Evolutionary conservation across 2,113 vertebrate species (phyloP).

Genomic region (Hippocampus abdominalis): DNA sequence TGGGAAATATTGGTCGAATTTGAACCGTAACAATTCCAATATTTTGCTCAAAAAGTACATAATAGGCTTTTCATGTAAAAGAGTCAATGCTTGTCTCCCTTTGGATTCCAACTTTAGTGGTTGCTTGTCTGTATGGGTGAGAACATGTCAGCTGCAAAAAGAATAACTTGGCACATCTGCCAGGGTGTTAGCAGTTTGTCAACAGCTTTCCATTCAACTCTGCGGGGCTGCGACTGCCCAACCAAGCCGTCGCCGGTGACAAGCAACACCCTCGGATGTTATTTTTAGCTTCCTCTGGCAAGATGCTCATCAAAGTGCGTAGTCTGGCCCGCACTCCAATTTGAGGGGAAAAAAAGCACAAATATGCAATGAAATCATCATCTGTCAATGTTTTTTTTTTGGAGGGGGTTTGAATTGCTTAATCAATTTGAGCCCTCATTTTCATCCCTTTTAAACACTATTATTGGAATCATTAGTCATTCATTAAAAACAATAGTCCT

Average conservation of each 20-base stretch:
- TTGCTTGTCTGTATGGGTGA: background rate
- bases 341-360: background rate
- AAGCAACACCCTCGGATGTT: slow-evolving; percentile 41
- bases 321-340: slow-evolving; percentile 25
- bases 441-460: background rate
- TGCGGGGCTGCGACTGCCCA: slow-evolving; percentile 46
- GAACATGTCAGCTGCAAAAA: background rate
- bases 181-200: slow-evolving; percentile 58
- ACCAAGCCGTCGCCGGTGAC: slow-evolving; percentile 46
- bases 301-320: slow-evolving; percentile 43
- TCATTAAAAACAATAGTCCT: background rate
- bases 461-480: background rate
- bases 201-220: slow-evolving; percentile 49
- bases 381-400: background rate
- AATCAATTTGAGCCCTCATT: too few relatives aligned
- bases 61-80: too few relatives aligned
- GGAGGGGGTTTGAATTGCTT: background rate
- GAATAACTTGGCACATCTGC: background rate
- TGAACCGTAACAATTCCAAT: too few relatives aligned
- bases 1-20: background rate
- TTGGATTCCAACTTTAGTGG: background rate
- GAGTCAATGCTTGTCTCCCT: too few relatives aligned
- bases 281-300: slow-evolving; percentile 53
- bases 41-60: too few relatives aligned
- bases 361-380: background rate